A percentile compares a stretch with the other conserved stretches of the same genome.
These are phyloP conservation scores for Aspidoscelis tigris DNA, from an alignment of 2,113 vertebrate genomes.

Conservation along the genomic window DNA sequence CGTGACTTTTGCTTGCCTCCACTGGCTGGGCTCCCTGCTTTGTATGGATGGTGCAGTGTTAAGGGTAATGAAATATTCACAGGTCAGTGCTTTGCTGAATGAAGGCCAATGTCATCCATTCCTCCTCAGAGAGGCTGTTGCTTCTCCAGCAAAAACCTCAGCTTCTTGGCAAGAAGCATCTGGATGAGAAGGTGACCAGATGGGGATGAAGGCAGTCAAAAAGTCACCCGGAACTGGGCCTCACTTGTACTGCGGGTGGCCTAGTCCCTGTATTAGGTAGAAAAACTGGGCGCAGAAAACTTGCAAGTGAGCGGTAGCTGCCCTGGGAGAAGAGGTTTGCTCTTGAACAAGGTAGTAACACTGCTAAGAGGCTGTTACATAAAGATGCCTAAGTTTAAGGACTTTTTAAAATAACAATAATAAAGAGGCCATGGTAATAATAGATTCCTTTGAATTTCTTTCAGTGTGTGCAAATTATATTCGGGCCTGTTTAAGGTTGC, in stretches of 20 bases:
- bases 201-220: constrained; percentile 18
- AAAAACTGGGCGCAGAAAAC: not conserved
- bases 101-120: constrained; percentile 95
- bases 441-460: not conserved
- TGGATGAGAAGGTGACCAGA: constrained; percentile 55
- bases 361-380: not conserved
- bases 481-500: not conserved
- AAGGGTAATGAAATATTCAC: constrained; percentile 94
- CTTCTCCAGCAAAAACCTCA: constrained; percentile 77
- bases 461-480: not conserved
- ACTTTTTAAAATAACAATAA: not conserved
- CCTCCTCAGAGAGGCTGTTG: constrained; percentile 95
- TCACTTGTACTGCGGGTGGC: not conserved
- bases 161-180: constrained; percentile 88
- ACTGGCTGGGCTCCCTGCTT: constrained; percentile 66
- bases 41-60: constrained; percentile 85
- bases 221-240: constrained; percentile 12
- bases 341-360: not conserved
- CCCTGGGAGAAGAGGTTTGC: too few relatives aligned
- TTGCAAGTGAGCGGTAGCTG: not conserved
- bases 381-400: not conserved
- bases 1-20: not conserved
- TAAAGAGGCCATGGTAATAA: not conserved
- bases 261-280: not conserved
- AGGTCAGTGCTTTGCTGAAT: constrained; percentile 89